Base-by-base conservation (phyloP, 2,888 invertebrate species). In the Thecophora atra region DNA sequence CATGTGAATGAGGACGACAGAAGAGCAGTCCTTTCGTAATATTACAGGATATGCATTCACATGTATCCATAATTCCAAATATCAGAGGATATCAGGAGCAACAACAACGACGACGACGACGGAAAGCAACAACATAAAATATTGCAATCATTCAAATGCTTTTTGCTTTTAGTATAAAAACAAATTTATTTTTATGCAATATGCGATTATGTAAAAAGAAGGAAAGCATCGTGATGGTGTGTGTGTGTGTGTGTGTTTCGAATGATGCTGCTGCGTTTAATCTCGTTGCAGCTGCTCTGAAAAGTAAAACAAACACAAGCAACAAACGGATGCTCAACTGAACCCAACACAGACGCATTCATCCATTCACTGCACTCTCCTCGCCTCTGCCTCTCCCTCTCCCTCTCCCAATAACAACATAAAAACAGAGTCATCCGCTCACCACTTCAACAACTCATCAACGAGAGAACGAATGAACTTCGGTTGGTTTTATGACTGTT, bases 181-280 rank as follows among this genome's bases (percentile, higher is more conserved):
- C 13, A n/a, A 26, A 47, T 64, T 64, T 64, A 26, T 60, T 60
- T 60, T n/a, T 30, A 60, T 60, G 17, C 60, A 30, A n/a, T n/a
- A n/a, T n/a, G n/a, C n/a, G 47, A 47, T 47, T 47, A 11, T 60
- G 30, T 60, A 8, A 26, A 26, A 60, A 30, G n/a, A 30, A 30
- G 17, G 60, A 30, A 7, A 30, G 60, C 26, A 26, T 30, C 60
- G 28, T 60, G 30, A 30, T 30, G 7, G n/a, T 60, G 30, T 60
- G 58, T 58, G n/a, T 15, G 58, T 19, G n/a, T 30, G 26, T 60
- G 26, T 30, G 30, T 47, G 47, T n/a, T 47, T 4, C 11, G 5
- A 54, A 24, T 67, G 56, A 37, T 56, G 67, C 67, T 56, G 67
- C 67, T 56, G 54, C 21, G 56, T 54, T 67, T 56, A 67, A 67